These are phyloP conservation scores for Neoaliturus tenellus DNA, from an alignment of 2,888 invertebrate species.

Conservation along the genomic window DNA sequence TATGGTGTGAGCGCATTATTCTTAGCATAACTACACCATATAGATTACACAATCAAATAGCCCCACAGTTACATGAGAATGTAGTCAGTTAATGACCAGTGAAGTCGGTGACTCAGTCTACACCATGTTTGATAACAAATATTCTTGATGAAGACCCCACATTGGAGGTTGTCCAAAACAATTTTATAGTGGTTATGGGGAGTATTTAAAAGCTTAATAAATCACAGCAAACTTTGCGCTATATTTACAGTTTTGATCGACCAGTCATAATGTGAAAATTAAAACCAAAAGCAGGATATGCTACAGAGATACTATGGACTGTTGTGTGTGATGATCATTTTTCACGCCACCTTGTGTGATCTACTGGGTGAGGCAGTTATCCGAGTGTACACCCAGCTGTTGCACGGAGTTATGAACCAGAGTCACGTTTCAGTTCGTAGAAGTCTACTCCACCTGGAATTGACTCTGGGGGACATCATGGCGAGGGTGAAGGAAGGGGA, in stretches of 20 bases:
- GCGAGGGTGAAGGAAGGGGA: conserved; percentile 21
- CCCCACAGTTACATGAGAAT: too few species aligned
- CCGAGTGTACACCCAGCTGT: neutral
- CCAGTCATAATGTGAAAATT: neutral
- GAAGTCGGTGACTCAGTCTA: too few species aligned
- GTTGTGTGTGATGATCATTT: neutral
- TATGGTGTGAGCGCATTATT: too few species aligned
- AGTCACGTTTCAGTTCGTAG: neutral
- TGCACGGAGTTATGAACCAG: neutral
- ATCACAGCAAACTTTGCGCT: neutral
- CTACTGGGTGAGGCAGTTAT: conserved; percentile 1
- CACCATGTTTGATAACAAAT: too few species aligned
- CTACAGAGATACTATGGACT: neutral
- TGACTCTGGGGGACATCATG: conserved; percentile 1
- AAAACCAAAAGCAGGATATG: neutral
- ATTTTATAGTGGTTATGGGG: too few species aligned
- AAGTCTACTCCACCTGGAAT: conserved; percentile 8
- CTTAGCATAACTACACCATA: too few species aligned
- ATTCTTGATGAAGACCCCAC: too few species aligned
- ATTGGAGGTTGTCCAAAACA: too few species aligned
- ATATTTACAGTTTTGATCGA: neutral
- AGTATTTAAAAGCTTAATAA: too few species aligned
- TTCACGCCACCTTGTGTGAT: neutral
- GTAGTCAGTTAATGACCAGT: too few species aligned
- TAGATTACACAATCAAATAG: too few species aligned